phyloP scores from a whole-genome alignment of 2,797 vertebrate species.

The Hybognathus amarus region DNA sequence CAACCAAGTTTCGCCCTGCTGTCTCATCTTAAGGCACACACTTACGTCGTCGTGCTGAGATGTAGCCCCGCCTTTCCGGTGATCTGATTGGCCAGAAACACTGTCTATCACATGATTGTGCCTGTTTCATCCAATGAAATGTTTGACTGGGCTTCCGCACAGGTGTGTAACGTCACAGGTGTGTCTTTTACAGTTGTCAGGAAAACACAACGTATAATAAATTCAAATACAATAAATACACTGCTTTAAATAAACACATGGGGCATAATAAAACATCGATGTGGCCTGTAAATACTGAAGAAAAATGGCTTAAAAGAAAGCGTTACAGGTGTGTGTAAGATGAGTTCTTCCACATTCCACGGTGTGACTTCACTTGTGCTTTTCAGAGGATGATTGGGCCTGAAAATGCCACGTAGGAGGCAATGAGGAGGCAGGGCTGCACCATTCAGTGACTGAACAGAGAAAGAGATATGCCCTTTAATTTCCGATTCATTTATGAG shows the following conservation, averaged over 20 bases:
- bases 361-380: conserved; percentile 9
- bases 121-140: neutral
- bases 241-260: neutral
- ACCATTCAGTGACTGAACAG: neutral
- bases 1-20: conserved; percentile 50
- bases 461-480: neutral
- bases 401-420: conserved; percentile 57
- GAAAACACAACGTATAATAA: neutral
- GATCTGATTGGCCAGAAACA: conserved; percentile 62
- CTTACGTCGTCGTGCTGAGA: conserved; percentile 5
- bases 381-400: conserved; percentile 7
- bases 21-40: conserved; percentile 27
- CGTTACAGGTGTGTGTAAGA: neutral
- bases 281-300: too few relatives aligned
- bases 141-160: conserved; percentile 50
- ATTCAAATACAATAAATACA: too few relatives aligned
- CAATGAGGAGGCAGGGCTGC: neutral
- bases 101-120: conserved; percentile 55
- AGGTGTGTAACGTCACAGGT: conserved; percentile 63
- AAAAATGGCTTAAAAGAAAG: neutral
- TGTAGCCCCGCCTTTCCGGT: conserved; percentile 59
- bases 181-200: conserved; percentile 1
- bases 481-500: neutral
- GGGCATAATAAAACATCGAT: neutral
- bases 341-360: conserved; percentile 22